phyloP scores from a whole-genome alignment of 2,113 vertebrate genomes.

The Hydropotes inermis region DNA sequence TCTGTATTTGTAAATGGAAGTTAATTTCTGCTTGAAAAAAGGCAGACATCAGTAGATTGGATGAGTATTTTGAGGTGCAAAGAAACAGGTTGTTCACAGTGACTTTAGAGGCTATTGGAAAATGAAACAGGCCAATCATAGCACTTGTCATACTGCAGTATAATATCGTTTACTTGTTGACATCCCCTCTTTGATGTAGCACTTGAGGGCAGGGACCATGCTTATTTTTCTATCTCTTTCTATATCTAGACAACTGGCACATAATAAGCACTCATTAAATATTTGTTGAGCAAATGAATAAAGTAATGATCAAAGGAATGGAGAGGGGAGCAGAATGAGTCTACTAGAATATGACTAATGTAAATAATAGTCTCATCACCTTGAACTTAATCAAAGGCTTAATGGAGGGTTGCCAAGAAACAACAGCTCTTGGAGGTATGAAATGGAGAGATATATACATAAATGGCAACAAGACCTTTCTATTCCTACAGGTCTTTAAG shows the following conservation, averaged over 20 bases:
- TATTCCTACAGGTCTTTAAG: not conserved
- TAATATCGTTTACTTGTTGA: not conserved
- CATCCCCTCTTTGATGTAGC: not conserved
- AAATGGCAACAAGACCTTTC: not conserved
- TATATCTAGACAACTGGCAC: not conserved
- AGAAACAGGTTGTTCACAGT: not conserved
- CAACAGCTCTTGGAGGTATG: not conserved
- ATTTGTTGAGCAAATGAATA: slow-evolving; percentile 10
- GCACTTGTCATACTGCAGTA: not conserved
- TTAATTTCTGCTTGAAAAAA: not conserved
- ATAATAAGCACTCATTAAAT: not conserved
- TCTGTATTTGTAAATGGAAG: not conserved
- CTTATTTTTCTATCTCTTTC: not conserved
- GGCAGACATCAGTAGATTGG: not conserved
- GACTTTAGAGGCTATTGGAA: not conserved
- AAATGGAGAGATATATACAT: not conserved
- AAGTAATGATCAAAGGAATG: not conserved
- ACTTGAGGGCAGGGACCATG: not conserved
- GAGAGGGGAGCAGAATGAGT: not conserved
- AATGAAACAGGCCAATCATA: not conserved
- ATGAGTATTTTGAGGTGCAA: not conserved
- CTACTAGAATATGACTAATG: not conserved
- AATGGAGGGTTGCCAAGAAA: not conserved
- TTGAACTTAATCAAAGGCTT: not conserved
- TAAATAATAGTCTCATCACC: not conserved